Percentiles rank a stretch among this genome's conserved stretches.
Conservation (phyloP, 2,888 invertebrate species). For the Tachina fera region DNA sequence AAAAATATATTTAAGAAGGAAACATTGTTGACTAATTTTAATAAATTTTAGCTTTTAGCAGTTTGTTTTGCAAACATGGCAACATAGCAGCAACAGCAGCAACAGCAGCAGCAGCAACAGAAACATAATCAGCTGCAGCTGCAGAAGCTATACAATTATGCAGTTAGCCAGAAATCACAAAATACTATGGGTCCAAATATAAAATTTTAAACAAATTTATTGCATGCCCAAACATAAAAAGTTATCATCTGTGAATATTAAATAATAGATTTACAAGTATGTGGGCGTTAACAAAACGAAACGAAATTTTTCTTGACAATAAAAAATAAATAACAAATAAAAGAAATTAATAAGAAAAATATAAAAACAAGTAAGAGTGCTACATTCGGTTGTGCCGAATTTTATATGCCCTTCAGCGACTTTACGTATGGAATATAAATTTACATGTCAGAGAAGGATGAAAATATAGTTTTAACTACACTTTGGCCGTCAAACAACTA, state of each 20-base stretch:
- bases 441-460: too few species aligned
- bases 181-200: conserved; percentile 14
- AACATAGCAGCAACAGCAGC: conserved; percentile 41
- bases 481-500: too few species aligned
- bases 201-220: neutral
- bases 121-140: conserved; percentile 22
- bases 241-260: neutral
- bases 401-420: too few species aligned
- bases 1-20: conserved; percentile 32
- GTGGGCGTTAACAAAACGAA: neutral
- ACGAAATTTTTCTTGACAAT: too few species aligned
- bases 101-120: neutral
- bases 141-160: neutral
- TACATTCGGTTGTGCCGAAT: too few species aligned
- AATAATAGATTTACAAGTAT: neutral
- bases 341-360: too few species aligned
- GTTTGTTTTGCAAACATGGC: conserved; percentile 63
- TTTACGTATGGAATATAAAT: too few species aligned
- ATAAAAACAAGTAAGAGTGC: too few species aligned
- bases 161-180: neutral
- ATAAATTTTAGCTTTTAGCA: conserved; percentile 69
- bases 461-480: too few species aligned
- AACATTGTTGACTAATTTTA: conserved; percentile 72
- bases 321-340: too few species aligned
- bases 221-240: neutral